Evolutionary conservation across 2,888 invertebrate species (phyloP).

Genomic region (Drosophila rubida): DNA sequence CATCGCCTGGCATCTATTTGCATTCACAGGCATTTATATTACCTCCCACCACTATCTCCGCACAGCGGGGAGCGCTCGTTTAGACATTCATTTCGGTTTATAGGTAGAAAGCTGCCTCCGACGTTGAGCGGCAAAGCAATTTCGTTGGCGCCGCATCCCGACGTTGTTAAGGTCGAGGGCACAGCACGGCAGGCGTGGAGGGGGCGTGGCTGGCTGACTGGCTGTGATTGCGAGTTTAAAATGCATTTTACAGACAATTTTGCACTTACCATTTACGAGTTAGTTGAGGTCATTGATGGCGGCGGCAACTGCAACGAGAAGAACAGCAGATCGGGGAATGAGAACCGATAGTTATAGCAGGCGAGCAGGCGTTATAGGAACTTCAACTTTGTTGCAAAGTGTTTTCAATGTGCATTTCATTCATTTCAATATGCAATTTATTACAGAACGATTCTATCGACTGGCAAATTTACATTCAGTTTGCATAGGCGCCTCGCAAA

Average conservation of each 20-base stretch:
- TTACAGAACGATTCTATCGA: no score
- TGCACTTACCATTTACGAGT: slow-evolving; percentile 72
- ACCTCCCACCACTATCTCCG: slow-evolving; percentile 2
- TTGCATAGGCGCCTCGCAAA: no score
- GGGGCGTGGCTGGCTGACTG: no score
- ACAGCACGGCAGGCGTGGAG: no score
- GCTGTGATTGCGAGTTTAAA: slow-evolving; percentile 52
- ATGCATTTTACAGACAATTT: slow-evolving; percentile 69
- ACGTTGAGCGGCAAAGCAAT: slow-evolving; percentile 60
- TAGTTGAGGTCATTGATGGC: slow-evolving; percentile 65
- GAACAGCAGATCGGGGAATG: background rate
- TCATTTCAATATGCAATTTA: background rate
- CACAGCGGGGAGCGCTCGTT: slow-evolving; percentile 25
- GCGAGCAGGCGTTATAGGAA: background rate
- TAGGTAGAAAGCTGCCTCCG: slow-evolving; percentile 59
- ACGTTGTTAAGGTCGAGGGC: slow-evolving; percentile 50
- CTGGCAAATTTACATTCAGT: no score
- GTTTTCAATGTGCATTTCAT: background rate
- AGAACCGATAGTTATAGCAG: slow-evolving; percentile 1
- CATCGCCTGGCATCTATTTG: slow-evolving; percentile 58
- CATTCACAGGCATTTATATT: slow-evolving; percentile 57
- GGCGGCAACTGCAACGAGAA: slow-evolving; percentile 39
- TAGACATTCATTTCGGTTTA: slow-evolving; percentile 74
- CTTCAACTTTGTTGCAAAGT: background rate
- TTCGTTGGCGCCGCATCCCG: slow-evolving; percentile 60